Conservation (phyloP, 2,113 vertebrate genomes). For the Pomatostomus ruficeps region DNA sequence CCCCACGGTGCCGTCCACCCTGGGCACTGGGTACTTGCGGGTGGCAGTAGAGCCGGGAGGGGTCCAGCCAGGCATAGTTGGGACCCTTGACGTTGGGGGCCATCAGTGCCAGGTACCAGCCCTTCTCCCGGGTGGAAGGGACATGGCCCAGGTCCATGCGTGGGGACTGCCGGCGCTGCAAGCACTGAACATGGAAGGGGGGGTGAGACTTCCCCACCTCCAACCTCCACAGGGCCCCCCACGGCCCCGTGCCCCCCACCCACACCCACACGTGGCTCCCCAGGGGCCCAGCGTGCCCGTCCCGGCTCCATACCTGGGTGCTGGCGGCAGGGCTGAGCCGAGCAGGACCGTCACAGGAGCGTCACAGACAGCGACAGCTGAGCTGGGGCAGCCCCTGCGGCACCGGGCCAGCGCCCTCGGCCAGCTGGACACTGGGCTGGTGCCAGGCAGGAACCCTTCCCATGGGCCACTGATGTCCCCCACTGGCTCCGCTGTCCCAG, state of each 20-base stretch:
- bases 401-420: not conserved
- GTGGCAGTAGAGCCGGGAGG: slow-evolving; percentile 87
- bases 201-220: fast-evolving
- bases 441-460: not conserved
- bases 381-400: not conserved
- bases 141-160: slow-evolving; percentile 66
- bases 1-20: not conserved
- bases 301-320: not conserved
- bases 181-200: fast-evolving
- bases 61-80: slow-evolving; percentile 84
- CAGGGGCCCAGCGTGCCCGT: fast-evolving
- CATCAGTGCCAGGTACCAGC: slow-evolving; percentile 87
- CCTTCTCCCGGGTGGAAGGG: slow-evolving; percentile 56
- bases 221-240: not conserved
- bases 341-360: fast-evolving
- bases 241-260: fast-evolving
- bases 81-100: slow-evolving; percentile 83
- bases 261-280: not conserved
- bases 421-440: not conserved
- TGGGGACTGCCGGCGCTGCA: fast-evolving
- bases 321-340: not conserved
- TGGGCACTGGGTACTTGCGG: slow-evolving; percentile 65
- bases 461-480: fast-evolving
- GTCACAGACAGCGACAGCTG: slow-evolving; percentile 59
- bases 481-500: not conserved